phyloP scores from a whole-genome alignment of 2,888 invertebrate genomes.

The Macroteleia sp. region DNA sequence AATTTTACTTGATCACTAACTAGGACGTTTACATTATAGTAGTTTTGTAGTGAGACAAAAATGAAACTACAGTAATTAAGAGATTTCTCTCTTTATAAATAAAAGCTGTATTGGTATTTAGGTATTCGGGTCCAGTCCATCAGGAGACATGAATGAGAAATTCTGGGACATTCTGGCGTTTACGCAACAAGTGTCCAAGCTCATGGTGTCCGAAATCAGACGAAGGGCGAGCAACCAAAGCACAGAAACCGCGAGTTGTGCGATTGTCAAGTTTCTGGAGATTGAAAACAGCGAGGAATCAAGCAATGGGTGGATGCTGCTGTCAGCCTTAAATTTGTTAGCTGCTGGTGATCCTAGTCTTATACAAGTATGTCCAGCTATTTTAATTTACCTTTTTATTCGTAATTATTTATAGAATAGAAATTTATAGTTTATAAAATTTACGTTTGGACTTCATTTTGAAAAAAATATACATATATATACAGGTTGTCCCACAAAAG shows the following conservation, averaged over 20 bases:
- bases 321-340: conserved; percentile 95
- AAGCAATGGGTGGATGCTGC: conserved; percentile 98
- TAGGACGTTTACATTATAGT: too few relatives aligned
- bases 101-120: too few relatives aligned
- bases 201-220: conserved; percentile 98
- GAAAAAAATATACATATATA: too few relatives aligned
- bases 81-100: too few relatives aligned
- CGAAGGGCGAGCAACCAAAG: conserved; percentile 98
- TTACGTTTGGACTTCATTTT: too few relatives aligned
- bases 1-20: too few relatives aligned
- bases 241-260: conserved; percentile 97
- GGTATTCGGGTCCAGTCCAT: conserved; percentile 96
- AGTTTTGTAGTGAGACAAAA: too few relatives aligned
- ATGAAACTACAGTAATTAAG: too few relatives aligned
- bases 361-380: conserved; percentile 92
- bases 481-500: too few relatives aligned
- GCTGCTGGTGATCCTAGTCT: conserved; percentile 95
- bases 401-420: too few relatives aligned
- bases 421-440: too few relatives aligned
- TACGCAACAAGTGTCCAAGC: conserved; percentile 95
- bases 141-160: conserved; percentile 98
- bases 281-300: conserved; percentile 97
- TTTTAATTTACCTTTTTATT: too few relatives aligned
- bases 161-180: conserved; percentile 98
- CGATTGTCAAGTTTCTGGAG: conserved; percentile 98